These are phyloP conservation scores for Gobio gobio DNA, from an alignment of 2,113 vertebrate species.

Conservation along the genomic window DNA sequence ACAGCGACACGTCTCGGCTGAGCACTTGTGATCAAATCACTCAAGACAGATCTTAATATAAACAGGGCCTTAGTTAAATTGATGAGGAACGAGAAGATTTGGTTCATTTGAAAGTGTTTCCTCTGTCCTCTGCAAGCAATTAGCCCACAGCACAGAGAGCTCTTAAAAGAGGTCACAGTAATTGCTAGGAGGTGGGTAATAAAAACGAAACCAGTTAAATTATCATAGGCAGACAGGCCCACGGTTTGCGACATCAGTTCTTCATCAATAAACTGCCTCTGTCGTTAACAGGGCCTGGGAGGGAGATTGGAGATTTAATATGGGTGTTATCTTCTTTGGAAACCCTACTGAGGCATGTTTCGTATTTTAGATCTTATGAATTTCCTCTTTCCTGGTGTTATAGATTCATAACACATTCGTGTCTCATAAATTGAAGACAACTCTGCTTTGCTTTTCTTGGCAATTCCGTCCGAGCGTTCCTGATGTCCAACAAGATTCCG, in stretches of 20 bases:
- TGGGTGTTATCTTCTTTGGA: constrained; percentile 33
- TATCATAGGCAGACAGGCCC: constrained; percentile 24
- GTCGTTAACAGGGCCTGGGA: constrained; percentile 27
- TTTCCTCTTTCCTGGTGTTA: constrained; percentile 7
- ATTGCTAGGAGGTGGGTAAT: constrained; percentile 34
- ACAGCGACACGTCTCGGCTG: background rate
- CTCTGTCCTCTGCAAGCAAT: constrained; percentile 39
- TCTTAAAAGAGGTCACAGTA: constrained; percentile 34
- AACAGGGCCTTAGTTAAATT: constrained; percentile 1
- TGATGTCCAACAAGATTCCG: background rate
- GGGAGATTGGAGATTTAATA: constrained; percentile 39
- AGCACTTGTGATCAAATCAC: constrained; percentile 11
- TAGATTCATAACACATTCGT: constrained; percentile 27
- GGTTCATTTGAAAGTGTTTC: constrained; percentile 30
- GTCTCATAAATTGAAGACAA: constrained; percentile 37
- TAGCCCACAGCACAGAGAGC: constrained; percentile 17
- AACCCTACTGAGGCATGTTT: constrained; percentile 28
- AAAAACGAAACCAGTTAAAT: constrained; percentile 39
- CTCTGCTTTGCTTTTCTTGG: constrained; percentile 22
- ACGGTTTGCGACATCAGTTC: constrained; percentile 16
- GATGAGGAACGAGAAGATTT: background rate
- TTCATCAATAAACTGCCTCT: constrained; percentile 40
- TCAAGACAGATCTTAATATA: background rate
- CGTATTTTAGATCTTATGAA: constrained; percentile 24
- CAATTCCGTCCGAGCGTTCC: constrained; percentile 4